Evolutionary conservation across 2,113 vertebrate species (phyloP).

Genomic region (Seriola rivoliana): DNA sequence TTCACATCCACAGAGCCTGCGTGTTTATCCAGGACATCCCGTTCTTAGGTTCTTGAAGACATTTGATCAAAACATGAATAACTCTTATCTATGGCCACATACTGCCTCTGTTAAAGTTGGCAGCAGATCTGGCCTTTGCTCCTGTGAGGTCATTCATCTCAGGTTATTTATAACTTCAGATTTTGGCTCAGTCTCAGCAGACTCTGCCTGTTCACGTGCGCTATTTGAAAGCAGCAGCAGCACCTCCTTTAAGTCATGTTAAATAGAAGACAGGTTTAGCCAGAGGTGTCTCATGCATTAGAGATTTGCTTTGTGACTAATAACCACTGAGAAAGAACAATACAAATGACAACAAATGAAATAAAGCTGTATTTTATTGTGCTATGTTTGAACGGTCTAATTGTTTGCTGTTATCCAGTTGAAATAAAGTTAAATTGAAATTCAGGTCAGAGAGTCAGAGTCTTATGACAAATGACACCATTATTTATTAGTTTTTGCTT

Average conservation of each 20-base stretch:
- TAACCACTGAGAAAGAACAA: not conserved
- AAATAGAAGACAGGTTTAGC: constrained; percentile 54
- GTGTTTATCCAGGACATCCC: not conserved
- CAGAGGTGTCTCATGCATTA: constrained; percentile 43
- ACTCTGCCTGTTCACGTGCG: constrained; percentile 48
- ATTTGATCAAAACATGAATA: not conserved
- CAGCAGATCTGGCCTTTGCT: constrained; percentile 18
- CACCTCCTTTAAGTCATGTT: constrained; percentile 17
- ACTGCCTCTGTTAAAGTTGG: not conserved
- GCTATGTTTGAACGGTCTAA: not conserved
- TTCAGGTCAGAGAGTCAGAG: not conserved
- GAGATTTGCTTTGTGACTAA: constrained; percentile 26
- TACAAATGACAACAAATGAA: not conserved
- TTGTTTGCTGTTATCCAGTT: not conserved
- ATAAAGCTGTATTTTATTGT: not conserved
- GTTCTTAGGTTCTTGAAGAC: not conserved
- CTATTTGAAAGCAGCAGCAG: constrained; percentile 16
- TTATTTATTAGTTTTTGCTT: not conserved
- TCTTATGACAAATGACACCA: not conserved
- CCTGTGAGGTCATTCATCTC: constrained; percentile 42
- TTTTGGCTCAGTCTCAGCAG: not conserved
- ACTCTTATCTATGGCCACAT: not conserved
- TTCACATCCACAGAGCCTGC: not conserved
- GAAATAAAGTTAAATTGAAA: not conserved
- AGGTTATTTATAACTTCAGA: constrained; percentile 66